Percentiles rank a stretch among this genome's conserved stretches.
phyloP scores from a whole-genome alignment of 2,888 invertebrate genomes.

The Netelia melanura region DNA sequence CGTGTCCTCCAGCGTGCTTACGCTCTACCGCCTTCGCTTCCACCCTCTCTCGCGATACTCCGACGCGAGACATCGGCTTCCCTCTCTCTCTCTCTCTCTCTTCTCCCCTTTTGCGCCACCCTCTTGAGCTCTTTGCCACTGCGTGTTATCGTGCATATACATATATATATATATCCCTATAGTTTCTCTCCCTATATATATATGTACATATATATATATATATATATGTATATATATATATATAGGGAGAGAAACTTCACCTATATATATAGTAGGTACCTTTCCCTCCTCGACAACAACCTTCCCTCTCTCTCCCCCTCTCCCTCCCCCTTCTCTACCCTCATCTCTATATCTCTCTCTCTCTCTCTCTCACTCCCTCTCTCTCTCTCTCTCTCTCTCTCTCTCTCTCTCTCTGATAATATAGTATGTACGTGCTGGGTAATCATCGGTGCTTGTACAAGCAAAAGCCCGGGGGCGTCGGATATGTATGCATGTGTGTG shows the following conservation, averaged over 20 bases:
- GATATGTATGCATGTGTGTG: background rate
- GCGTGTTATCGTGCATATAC: conserved; percentile 28
- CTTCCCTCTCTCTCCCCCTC: conserved; percentile 27
- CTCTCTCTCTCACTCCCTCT: background rate
- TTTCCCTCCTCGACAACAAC: conserved; percentile 43
- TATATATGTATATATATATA: background rate
- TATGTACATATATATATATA: background rate
- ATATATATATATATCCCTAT: background rate
- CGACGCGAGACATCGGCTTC: background rate
- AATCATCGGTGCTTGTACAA: conserved; percentile 63
- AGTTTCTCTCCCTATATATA: no score
- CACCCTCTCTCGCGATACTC: background rate
- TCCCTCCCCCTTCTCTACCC: no score
- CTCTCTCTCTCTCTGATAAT: conserved; percentile 30
- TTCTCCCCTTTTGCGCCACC: background rate
- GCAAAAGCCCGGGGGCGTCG: conserved; percentile 46
- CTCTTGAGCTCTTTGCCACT: conserved; percentile 29
- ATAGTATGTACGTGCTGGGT: conserved; percentile 43
- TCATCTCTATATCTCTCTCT: no score
- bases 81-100: background rate
- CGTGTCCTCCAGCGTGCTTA: conserved; percentile 44
- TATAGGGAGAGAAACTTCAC: background rate
- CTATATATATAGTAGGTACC: background rate
- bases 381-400: conserved; percentile 29
- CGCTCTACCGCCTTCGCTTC: conserved; percentile 45